Conservation (phyloP, 2,797 vertebrate species). For the Cephalopachus bancanus region DNA sequence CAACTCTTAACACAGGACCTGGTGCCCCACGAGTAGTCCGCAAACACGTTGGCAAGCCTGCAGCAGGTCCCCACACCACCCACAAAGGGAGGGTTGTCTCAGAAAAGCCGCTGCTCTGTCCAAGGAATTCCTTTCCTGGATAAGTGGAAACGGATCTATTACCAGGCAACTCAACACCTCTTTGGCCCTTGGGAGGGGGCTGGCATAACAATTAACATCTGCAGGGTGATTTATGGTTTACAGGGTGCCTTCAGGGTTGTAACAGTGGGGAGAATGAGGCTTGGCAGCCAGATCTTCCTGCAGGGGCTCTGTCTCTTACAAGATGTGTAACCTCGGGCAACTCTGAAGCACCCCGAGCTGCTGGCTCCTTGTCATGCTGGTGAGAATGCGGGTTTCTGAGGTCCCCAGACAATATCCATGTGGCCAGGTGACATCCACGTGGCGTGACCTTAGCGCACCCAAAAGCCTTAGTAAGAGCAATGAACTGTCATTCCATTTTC, state of each 20-base stretch:
- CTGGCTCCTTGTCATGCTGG: background rate
- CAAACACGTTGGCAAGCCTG: background rate
- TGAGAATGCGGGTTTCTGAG: background rate
- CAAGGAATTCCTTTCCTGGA: slow-evolving; percentile 52
- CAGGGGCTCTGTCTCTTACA: background rate
- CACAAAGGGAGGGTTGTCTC: slow-evolving; percentile 68
- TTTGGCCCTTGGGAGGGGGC: background rate
- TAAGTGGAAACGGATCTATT: slow-evolving; percentile 53
- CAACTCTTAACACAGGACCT: background rate
- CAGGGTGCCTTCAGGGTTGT: background rate
- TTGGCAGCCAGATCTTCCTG: background rate
- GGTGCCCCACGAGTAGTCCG: background rate
- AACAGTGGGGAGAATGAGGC: background rate
- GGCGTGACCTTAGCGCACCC: background rate
- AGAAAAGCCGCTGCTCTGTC: background rate
- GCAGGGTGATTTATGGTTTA: background rate
- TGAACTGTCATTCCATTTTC: background rate
- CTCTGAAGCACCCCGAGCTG: background rate
- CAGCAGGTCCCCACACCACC: background rate
- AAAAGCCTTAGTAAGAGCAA: background rate
- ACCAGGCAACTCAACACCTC: slow-evolving; percentile 66
- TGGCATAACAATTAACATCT: background rate
- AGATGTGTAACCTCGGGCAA: background rate
- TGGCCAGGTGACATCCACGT: accelerated
- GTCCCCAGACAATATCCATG: accelerated